Evolutionary conservation across 2,113 vertebrate genomes (phyloP).

Genomic region (Triplophysa rosa): DNA sequence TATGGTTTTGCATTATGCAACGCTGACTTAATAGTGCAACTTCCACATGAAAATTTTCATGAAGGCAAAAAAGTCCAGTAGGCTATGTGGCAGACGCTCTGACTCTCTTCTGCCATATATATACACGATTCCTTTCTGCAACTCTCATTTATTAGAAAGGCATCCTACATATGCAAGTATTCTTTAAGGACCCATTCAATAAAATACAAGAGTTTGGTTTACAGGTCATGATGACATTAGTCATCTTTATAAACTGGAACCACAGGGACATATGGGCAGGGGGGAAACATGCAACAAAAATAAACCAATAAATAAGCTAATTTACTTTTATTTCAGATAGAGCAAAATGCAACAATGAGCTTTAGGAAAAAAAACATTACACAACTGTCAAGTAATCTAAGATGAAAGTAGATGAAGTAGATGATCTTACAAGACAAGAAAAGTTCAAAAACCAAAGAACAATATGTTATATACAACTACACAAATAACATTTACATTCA

Average conservation of each 20-base stretch:
- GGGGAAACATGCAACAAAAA: constrained; percentile 8
- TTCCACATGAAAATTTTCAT: background rate
- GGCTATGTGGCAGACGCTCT: background rate
- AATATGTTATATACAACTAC: too few relatives aligned
- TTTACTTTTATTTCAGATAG: background rate
- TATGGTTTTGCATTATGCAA: background rate
- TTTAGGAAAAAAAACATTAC: too few relatives aligned
- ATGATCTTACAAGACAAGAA: too few relatives aligned
- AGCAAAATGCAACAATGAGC: too few relatives aligned
- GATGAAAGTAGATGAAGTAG: too few relatives aligned
- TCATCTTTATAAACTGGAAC: constrained; percentile 1
- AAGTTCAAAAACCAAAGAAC: too few relatives aligned
- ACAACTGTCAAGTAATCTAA: too few relatives aligned
- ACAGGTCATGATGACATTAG: background rate
- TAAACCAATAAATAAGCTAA: background rate
- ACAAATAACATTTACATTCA: too few relatives aligned
- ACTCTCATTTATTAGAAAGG: background rate
- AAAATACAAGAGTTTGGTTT: constrained; percentile 17
- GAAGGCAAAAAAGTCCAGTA: background rate
- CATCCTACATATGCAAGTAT: background rate
- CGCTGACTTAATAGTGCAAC: background rate
- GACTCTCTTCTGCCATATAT: background rate
- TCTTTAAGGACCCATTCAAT: background rate
- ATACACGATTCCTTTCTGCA: background rate
- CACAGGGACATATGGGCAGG: background rate